Conservation (phyloP, 2,797 vertebrate species). For the Alosa sapidissima region DNA sequence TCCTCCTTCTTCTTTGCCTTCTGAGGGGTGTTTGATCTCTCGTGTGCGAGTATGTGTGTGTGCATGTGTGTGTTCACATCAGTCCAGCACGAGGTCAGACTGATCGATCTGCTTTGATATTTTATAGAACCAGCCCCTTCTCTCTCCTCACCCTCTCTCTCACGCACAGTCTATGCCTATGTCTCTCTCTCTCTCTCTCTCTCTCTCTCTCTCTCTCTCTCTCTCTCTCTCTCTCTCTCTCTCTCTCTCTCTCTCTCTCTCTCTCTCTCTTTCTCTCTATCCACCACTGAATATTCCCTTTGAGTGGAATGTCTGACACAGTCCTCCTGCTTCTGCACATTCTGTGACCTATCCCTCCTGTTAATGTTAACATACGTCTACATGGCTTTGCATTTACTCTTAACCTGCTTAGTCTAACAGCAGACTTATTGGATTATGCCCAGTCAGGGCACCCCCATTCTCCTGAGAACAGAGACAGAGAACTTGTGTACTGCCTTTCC, state of each 20-base stretch:
- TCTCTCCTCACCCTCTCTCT: neutral
- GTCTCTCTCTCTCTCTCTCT: neutral
- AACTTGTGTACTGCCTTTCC: too few species aligned
- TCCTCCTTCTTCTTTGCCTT: neutral
- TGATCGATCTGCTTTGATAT: slow-evolving; percentile 25
- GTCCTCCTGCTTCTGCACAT: neutral
- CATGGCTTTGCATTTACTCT: neutral
- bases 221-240: neutral
- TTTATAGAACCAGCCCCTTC: slow-evolving; percentile 7
- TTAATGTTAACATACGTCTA: neutral
- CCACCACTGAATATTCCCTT: slow-evolving; percentile 27
- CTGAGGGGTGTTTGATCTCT: slow-evolving; percentile 7
- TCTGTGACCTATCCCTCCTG: neutral
- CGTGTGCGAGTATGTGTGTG: neutral
- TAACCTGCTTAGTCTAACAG: neutral
- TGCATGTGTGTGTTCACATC: slow-evolving; percentile 2
- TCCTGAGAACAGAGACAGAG: too few species aligned
- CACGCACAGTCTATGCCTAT: slow-evolving; percentile 47
- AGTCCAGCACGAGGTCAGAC: slow-evolving; percentile 14
- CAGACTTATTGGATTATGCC: neutral
- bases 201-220: neutral
- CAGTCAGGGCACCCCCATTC: neutral
- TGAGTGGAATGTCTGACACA: neutral
- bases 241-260: neutral
- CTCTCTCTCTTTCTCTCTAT: slow-evolving; percentile 20